phyloP scores from a whole-genome alignment of 2,113 vertebrate species.

The Spheniscus mendiculus region DNA sequence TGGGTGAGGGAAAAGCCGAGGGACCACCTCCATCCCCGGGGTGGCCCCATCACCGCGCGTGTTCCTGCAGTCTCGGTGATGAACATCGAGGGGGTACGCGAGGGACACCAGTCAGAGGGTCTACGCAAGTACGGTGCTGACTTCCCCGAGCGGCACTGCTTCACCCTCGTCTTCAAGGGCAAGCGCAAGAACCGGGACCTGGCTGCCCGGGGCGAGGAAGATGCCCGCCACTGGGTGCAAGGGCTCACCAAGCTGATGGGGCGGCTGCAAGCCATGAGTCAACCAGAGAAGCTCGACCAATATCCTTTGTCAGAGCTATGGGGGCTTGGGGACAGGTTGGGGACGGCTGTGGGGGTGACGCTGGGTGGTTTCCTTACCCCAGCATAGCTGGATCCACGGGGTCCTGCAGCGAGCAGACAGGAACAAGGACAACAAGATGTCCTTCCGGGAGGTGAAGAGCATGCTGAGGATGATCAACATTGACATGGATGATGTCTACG shows the following conservation, averaged over 20 bases:
- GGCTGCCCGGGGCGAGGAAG: conserved; percentile 77
- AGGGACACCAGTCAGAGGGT: conserved; percentile 91
- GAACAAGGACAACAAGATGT: conserved; percentile 94
- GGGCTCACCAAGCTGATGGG: conserved; percentile 86
- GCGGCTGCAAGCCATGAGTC: conserved; percentile 86
- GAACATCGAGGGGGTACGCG: conserved; percentile 86
- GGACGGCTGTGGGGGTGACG: fast-evolving
- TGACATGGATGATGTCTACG: conserved; percentile 88
- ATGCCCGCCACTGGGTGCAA: conserved; percentile 88
- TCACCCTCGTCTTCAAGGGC: conserved; percentile 89
- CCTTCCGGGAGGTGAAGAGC: conserved; percentile 89
- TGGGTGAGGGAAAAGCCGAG: neutral
- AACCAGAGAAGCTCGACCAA: conserved; percentile 93
- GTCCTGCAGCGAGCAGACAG: conserved; percentile 90
- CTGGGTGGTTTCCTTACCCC: conserved; percentile 59
- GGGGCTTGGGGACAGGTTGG: neutral
- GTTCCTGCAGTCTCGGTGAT: conserved; percentile 83
- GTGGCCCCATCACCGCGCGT: neutral
- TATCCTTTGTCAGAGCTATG: conserved; percentile 80
- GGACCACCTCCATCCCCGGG: neutral
- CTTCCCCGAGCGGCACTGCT: conserved; percentile 82
- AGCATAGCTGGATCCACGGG: conserved; percentile 86
- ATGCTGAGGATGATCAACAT: conserved; percentile 96
- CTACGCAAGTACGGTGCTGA: conserved; percentile 76
- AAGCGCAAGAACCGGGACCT: conserved; percentile 90